Evolutionary conservation across 2,888 invertebrate species (phyloP).

Genomic region (Folsomia candida): DNA sequence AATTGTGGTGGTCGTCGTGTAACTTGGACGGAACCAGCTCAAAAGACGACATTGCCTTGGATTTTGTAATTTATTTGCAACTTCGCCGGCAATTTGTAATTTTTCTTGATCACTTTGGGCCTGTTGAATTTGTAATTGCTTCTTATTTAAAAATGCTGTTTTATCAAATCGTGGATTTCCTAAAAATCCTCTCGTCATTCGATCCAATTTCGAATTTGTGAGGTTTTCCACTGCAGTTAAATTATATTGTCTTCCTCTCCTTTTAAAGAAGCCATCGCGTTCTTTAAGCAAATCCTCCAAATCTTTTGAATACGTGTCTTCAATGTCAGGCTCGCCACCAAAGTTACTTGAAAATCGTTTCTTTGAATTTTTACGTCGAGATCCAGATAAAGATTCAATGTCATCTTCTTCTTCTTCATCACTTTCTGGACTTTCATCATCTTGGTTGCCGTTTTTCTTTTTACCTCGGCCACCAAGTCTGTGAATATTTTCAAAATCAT

Average conservation of each 20-base stretch:
- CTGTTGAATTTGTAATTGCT: conserved; percentile 28
- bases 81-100: conserved; percentile 26
- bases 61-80: conserved; percentile 24
- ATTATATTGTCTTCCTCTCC: background rate
- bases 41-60: conserved; percentile 31
- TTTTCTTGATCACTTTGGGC: conserved; percentile 13
- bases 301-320: background rate
- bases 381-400: background rate
- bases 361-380: background rate
- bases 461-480: no score
- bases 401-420: conserved; percentile 1
- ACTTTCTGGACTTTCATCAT: background rate
- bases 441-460: background rate
- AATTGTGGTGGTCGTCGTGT: conserved; percentile 28
- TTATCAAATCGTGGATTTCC: conserved; percentile 37
- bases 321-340: conserved; percentile 10
- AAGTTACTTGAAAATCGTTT: background rate
- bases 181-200: conserved; percentile 15
- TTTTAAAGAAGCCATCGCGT: conserved; percentile 11
- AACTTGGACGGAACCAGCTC: conserved; percentile 20
- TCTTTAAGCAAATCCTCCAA: conserved; percentile 13
- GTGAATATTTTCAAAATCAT: no score
- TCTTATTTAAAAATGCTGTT: conserved; percentile 26
- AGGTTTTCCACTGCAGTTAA: no score
- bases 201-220: no score